phyloP scores from a whole-genome alignment of 2,113 vertebrate species.

The Hippocampus zosterae region DNA sequence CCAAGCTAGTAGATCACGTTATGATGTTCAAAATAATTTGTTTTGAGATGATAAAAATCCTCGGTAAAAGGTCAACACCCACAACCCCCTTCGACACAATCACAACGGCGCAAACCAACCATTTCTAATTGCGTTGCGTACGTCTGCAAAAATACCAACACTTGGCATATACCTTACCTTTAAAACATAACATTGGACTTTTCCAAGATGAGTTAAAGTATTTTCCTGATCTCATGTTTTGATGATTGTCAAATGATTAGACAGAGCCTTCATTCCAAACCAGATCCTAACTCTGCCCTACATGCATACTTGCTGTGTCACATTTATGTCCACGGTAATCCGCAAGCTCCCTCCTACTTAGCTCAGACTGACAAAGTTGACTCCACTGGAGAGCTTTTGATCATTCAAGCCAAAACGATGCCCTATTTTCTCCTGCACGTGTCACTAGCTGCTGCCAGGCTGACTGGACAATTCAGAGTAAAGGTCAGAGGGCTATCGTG shows the following conservation, averaged over 20 bases:
- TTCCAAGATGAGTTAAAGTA: neutral
- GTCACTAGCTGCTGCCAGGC: conserved; percentile 34
- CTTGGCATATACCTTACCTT: no score
- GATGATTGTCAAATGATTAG: neutral
- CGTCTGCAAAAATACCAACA: no score
- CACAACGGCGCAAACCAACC: no score
- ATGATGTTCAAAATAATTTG: no score
- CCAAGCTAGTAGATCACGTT: no score
- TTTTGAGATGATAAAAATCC: no score
- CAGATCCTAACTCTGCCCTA: neutral
- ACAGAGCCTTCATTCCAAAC: neutral
- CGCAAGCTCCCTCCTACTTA: conserved; percentile 15
- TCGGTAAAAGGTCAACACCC: no score
- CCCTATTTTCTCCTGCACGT: conserved; percentile 10
- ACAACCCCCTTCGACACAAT: no score
- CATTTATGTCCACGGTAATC: conserved; percentile 11
- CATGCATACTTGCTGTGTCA: conserved; percentile 22
- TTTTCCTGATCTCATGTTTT: neutral
- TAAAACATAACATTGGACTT: neutral
- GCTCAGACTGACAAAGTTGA: conserved; percentile 5
- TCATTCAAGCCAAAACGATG: neutral
- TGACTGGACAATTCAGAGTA: conserved; percentile 3
- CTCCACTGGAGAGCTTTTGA: conserved; percentile 27
- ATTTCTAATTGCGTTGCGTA: no score
- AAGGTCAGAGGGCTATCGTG: conserved; percentile 33